Evolutionary conservation across 2,113 vertebrate species (phyloP).

Genomic region (Pelmatolapia mariae): DNA sequence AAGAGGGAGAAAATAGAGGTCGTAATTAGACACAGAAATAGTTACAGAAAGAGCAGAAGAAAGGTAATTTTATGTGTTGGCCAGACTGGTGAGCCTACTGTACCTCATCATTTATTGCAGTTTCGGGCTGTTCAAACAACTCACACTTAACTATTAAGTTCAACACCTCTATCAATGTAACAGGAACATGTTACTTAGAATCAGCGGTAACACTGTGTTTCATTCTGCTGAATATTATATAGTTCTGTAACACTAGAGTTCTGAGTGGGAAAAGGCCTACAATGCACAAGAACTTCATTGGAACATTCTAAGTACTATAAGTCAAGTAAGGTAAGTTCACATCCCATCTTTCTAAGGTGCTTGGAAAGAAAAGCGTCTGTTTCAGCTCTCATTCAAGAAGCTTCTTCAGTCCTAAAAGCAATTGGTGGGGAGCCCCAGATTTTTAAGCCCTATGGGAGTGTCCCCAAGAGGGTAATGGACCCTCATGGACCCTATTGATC

Average conservation of each 20-base stretch:
- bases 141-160: neutral
- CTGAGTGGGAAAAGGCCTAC: neutral
- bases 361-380: neutral
- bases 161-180: neutral
- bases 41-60: neutral
- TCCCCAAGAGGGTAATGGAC: neutral
- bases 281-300: neutral
- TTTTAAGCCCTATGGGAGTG: neutral
- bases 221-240: neutral
- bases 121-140: neutral
- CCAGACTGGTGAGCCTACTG: neutral
- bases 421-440: neutral
- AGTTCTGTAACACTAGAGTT: neutral
- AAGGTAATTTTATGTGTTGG: neutral
- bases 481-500: neutral
- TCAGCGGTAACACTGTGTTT: neutral
- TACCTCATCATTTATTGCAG: neutral
- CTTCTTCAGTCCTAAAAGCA: neutral
- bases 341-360: neutral
- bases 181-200: neutral
- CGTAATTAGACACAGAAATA: slow-evolving; percentile 27
- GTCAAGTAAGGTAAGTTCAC: neutral
- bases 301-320: neutral
- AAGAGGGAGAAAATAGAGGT: slow-evolving; percentile 2
- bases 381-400: neutral